phyloP scores from a whole-genome alignment of 1,140 invertebrate genomes.

The Mamestra configurata region DNA sequence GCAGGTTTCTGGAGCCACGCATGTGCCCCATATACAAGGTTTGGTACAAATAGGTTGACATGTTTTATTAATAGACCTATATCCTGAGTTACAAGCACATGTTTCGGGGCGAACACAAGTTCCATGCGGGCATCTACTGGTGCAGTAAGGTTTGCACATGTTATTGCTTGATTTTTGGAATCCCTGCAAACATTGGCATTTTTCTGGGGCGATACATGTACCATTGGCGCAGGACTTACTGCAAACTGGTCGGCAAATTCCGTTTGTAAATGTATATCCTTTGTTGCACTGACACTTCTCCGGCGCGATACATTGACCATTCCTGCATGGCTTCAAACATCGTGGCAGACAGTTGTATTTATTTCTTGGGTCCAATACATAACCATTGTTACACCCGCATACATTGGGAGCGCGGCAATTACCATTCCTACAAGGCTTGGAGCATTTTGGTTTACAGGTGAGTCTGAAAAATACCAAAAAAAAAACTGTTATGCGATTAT shows the following conservation, averaged over 20 bases:
- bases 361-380: conserved; percentile 61
- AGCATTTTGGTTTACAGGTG: conserved; percentile 30
- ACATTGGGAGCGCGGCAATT: conserved; percentile 76
- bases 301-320: conserved; percentile 86
- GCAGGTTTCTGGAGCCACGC: conserved; percentile 71
- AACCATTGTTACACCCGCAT: conserved; percentile 81
- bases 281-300: conserved; percentile 85
- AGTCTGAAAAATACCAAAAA: too few species aligned
- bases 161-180: conserved; percentile 38
- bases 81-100: conserved; percentile 2
- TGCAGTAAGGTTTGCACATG: not conserved
- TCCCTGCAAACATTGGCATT: conserved; percentile 57
- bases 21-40: conserved; percentile 56
- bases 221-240: conserved; percentile 53
- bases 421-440: conserved; percentile 35
- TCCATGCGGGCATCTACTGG: conserved; percentile 5
- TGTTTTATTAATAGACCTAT: not conserved
- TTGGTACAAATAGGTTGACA: conserved; percentile 64
- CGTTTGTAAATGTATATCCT: conserved; percentile 75
- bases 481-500: too few species aligned
- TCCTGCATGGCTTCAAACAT: conserved; percentile 54
- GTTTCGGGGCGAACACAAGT: conserved; percentile 18
- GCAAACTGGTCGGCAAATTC: conserved; percentile 34
- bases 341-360: conserved; percentile 56
- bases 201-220: conserved; percentile 44